Evolutionary conservation across 2,888 invertebrate species (phyloP).

Genomic region (Mactromeris polynyma): DNA sequence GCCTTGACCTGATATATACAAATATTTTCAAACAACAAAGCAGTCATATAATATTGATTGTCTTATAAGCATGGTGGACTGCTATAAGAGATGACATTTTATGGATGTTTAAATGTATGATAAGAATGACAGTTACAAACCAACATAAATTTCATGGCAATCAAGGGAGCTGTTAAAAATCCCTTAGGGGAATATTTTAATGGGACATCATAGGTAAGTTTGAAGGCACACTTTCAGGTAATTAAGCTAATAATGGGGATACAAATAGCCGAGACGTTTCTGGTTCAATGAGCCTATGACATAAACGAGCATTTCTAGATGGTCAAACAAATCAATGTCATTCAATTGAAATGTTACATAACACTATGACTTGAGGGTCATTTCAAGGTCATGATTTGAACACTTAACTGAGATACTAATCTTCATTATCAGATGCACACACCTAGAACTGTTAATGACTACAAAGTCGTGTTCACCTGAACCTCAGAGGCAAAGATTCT

Average conservation of each 20-base stretch:
- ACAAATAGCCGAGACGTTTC: conserved; percentile 8
- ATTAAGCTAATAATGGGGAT: not conserved
- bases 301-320: conserved; percentile 35
- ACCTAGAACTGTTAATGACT: not conserved
- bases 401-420: not conserved
- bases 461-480: not conserved
- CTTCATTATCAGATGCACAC: conserved; percentile 11
- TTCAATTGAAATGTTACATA: conserved; percentile 38
- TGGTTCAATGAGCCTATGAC: conserved; percentile 17
- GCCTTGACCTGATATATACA: not conserved
- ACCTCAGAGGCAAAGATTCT: not conserved
- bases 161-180: not conserved
- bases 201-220: not conserved
- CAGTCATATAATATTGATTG: not conserved
- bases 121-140: too few species aligned
- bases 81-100: too few species aligned
- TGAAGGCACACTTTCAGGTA: not conserved
- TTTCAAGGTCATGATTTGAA: not conserved
- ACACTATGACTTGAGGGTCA: conserved; percentile 32
- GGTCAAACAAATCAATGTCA: conserved; percentile 51
- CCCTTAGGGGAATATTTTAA: conserved; percentile 1
- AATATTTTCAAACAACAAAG: not conserved
- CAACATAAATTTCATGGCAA: too few species aligned
- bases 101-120: too few species aligned
- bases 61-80: not conserved